phyloP scores from a whole-genome alignment of 2,797 vertebrate species.

The Ispidina picta region DNA sequence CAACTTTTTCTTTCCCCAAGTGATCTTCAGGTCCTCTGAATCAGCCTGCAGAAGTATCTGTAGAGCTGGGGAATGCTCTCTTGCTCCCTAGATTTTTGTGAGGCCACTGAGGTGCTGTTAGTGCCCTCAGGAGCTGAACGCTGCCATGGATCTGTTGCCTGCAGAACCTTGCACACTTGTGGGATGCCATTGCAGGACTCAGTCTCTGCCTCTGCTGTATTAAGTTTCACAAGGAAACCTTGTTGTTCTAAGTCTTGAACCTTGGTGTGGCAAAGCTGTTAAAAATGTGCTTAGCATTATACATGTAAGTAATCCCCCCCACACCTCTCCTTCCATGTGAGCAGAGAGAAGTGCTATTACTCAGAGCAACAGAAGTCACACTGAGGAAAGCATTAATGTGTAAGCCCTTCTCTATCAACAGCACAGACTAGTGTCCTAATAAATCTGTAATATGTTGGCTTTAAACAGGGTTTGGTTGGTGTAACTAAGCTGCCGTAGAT shows the following conservation, averaged over 20 bases:
- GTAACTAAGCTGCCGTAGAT: background rate
- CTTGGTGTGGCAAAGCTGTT: background rate
- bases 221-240: background rate
- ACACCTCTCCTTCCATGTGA: background rate
- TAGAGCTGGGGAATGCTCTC: background rate
- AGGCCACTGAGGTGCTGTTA: background rate
- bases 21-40: background rate
- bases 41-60: background rate
- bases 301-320: background rate
- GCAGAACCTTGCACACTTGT: background rate
- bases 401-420: background rate
- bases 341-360: background rate
- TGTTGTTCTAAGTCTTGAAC: background rate
- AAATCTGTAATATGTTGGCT: background rate
- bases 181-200: background rate
- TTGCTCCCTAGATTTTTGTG: background rate
- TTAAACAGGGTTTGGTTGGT: background rate
- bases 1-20: background rate
- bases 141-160: background rate
- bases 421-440: background rate
- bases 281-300: background rate
- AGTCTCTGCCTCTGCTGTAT: background rate
- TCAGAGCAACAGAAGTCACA: background rate
- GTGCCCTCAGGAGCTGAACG: background rate
- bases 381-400: background rate